Evolutionary conservation across 2,113 vertebrate species (phyloP).

Genomic region (Arenaria interpres): DNA sequence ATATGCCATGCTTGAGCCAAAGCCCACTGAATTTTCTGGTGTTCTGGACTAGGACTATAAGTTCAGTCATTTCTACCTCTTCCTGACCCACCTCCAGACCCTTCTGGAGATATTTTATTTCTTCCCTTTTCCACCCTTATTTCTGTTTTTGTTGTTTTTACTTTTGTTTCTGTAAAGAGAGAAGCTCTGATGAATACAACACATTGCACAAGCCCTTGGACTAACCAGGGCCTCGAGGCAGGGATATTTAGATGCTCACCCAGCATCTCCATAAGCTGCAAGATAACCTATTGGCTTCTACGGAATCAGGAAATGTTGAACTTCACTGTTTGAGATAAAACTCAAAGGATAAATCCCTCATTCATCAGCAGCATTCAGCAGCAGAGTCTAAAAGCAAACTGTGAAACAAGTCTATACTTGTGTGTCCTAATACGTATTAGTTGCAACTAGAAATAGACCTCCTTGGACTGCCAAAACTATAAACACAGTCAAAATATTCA

Average conservation of each 20-base stretch:
- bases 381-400: not conserved
- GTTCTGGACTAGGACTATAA: not conserved
- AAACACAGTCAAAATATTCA: not conserved
- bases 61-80: not conserved
- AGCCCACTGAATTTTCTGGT: not conserved
- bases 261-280: not conserved
- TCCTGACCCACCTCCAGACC: not conserved
- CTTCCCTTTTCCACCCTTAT: not conserved
- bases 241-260: not conserved
- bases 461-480: not conserved
- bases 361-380: not conserved
- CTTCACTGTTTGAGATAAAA: not conserved
- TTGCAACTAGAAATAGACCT: not conserved
- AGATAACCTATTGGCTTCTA: not conserved
- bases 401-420: not conserved
- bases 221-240: not conserved
- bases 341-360: not conserved
- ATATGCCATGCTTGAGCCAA: fast-evolving
- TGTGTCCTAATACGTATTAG: not conserved
- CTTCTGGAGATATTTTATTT: not conserved
- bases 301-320: not conserved
- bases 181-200: not conserved
- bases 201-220: not conserved
- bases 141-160: not conserved
- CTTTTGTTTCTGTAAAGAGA: not conserved